Evolutionary conservation across 1,140 invertebrate species (phyloP), one percentile per base, ranked within the genome.

Genomic region (Stratiolaelaps scimitus): DNA sequence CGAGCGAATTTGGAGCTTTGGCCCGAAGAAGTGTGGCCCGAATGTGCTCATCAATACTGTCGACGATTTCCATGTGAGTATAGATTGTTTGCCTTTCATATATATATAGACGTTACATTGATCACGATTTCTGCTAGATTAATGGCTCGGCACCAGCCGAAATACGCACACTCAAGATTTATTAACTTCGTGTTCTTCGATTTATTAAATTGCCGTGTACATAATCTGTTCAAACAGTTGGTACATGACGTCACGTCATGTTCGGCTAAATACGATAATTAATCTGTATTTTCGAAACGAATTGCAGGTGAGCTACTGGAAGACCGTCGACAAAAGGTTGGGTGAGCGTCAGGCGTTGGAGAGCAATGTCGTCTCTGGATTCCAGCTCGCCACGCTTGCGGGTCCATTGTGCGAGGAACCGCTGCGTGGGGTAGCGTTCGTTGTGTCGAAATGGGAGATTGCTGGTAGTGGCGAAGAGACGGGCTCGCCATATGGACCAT

Each of bases 391-490:
- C 0, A 86, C 88, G 1, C 75, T 86, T 17, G 83, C 87, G 53
- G 93, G 94, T 4, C 90, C 92, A 4, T 74, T 96, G 20, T 97
- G 93, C 78, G 90, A 96, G 74, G 93, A 97, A 73, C 89, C 92
- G 19, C 88, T 96, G 86, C 87, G 86, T 80, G 92, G 92, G 1
- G 88, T 96, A 0, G 88, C 84, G 66, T 94, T 95, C 76, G 79
- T 89, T 68, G 80, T 96, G 1, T 84, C 92, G 72, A 85, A 86
- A 71, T 90, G 87, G 86, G 78, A 66, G 43, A 78, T 65, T 30
- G 73, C 83, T 2, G 43, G 45, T 20, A 26, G 34, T 15, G 26
- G 64, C 64, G 43, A 67, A 64, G 48, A 64, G 64, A 23, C 17
- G 20, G 40, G 46, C 7, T 34, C 65, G 0, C 73, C 74, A 10